Evolutionary conservation across 2,113 vertebrate genomes (phyloP), one percentile per base, ranked within the genome.

Genomic region (Tachuris rubrigastra): DNA sequence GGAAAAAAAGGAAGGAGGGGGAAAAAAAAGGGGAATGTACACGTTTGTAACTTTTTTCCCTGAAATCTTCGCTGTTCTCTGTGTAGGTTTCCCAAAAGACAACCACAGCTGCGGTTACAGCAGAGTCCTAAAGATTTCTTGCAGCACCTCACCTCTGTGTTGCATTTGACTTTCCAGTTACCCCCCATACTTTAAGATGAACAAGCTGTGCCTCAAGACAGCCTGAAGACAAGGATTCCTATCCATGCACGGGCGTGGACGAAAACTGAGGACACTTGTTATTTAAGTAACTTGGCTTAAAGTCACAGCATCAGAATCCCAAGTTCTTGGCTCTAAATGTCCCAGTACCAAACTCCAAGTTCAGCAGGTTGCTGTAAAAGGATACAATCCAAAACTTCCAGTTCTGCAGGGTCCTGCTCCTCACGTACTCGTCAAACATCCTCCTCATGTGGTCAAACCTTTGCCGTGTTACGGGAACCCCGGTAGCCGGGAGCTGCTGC

Each of bases 371-470:
- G 33, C 59, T 28, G 44, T 13, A 28, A 74, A 98, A 99, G 98
- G 99, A 99, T 99, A 99, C 99, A 63, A 99, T 98, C 99, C 99
- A 99, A 97, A 99, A 99, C 97, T 99, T 99, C 99, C 99, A 99
- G 97, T 99, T 99, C 96, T 99, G 99, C 72, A 99, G 98, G 28
- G 98, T 99, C 92, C 99, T 98, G 94, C 63, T 99, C 87, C 98
- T 99, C 71, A 99, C 98, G 1, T 99, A 99, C 18, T 99, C 99
- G 13, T 99, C 98, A 90, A 99, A 99, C 98, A 98, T 98, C 56
- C 93, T 98, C 82, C 94, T 98, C 98, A 99, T 99, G 96, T 98
- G 98, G 92, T 99, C 98, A 23, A 98, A 98, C 33, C 98, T 97
- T 10, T 98, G 98, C 14, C 97, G 89, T 3, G 98, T 97, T 31